These are phyloP conservation scores for Saimiri boliviensis DNA, from an alignment of 2,113 vertebrate genomes.

Conservation along the genomic window DNA sequence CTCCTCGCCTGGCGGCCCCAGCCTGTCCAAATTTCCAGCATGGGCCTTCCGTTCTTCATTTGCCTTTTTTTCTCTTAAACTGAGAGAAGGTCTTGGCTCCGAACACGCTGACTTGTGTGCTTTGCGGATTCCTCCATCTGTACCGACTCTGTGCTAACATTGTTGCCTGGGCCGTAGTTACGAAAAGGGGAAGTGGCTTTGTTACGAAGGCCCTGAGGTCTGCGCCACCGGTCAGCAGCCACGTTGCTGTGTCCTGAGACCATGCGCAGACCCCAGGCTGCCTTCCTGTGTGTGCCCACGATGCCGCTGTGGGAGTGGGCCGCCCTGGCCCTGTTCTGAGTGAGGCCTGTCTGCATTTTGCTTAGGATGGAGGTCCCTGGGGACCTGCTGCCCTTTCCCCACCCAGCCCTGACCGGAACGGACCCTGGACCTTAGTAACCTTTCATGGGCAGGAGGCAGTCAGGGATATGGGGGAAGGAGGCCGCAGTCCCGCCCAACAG, in stretches of 20 bases:
- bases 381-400: background rate
- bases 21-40: background rate
- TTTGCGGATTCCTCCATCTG: background rate
- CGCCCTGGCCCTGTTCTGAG: background rate
- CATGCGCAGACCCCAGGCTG: too few relatives aligned
- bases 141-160: background rate
- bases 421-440: background rate
- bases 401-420: background rate
- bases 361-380: rapidly evolving
- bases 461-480: background rate
- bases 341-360: background rate
- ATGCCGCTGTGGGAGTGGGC: background rate
- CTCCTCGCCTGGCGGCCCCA: background rate
- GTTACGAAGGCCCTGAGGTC: background rate
- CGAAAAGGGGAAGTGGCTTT: background rate
- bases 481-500: background rate
- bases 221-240: background rate
- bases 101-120: background rate
- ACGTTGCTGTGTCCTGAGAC: background rate
- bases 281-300: background rate
- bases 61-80: background rate
- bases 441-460: background rate
- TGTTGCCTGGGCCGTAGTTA: background rate
- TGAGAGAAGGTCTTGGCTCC: background rate
- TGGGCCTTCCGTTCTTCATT: background rate